Conservation (phyloP, 2,113 vertebrate species). For the Ictalurus punctatus region DNA sequence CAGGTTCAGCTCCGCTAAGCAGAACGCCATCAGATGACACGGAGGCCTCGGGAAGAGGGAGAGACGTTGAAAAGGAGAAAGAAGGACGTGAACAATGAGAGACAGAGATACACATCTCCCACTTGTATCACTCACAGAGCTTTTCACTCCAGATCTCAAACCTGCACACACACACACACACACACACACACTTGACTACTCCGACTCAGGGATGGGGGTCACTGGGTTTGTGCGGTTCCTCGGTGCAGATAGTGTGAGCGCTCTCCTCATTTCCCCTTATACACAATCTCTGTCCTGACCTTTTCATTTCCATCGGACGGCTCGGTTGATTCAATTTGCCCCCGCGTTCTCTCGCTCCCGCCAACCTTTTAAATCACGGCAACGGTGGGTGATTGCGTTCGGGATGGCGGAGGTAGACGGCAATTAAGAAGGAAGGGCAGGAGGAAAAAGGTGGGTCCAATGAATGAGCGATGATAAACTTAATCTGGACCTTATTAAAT, state of each 20-base stretch:
- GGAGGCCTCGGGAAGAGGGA: conserved; percentile 68
- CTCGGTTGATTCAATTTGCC: conserved; percentile 56
- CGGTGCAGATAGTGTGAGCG: background rate
- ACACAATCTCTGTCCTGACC: conserved; percentile 26
- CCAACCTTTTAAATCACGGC: conserved; percentile 29
- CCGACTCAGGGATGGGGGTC: conserved; percentile 32
- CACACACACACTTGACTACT: background rate
- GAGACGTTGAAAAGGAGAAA: conserved; percentile 5
- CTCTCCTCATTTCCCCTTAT: conserved; percentile 7
- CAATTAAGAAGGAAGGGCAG: conserved; percentile 51
- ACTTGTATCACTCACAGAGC: background rate
- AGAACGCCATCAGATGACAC: conserved; percentile 90
- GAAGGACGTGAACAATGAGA: background rate
- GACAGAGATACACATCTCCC: background rate
- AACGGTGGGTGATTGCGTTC: conserved; percentile 39
- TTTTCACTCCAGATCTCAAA: background rate
- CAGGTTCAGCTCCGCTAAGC: conserved; percentile 89
- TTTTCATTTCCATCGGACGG: conserved; percentile 50
- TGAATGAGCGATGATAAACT: conserved; percentile 56
- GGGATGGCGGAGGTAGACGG: conserved; percentile 33
- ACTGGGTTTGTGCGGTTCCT: background rate
- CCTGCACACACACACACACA: background rate
- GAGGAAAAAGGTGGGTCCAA: conserved; percentile 51
- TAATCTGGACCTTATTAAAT: conserved; percentile 60
- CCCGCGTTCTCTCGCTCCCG: conserved; percentile 38